A percentile compares a stretch with the other conserved stretches of the same genome.
phyloP scores from a whole-genome alignment of 2,113 vertebrate species.

The Cricetomys ansorgei region DNA sequence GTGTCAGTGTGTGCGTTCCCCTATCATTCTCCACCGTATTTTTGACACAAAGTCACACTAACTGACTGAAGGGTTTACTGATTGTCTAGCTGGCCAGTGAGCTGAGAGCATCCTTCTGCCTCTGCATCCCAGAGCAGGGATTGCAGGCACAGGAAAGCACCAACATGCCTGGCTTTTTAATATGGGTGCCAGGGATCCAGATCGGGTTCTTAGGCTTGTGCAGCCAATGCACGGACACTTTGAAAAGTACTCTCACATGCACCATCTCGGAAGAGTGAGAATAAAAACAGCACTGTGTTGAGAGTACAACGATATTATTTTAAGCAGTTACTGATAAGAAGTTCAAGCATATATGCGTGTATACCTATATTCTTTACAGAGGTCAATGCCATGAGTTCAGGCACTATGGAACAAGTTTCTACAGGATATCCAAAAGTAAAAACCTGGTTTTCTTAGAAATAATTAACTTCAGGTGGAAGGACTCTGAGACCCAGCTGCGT shows the following conservation, averaged over 20 bases:
- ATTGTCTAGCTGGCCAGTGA: background rate
- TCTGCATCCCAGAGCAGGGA: background rate
- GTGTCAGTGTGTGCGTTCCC: background rate
- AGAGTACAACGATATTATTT: background rate
- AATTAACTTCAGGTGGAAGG: constrained; percentile 33
- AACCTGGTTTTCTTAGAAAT: background rate
- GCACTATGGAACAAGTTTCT: background rate
- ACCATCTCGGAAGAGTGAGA: constrained; percentile 12
- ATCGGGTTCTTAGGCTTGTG: background rate
- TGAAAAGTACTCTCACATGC: constrained; percentile 10
- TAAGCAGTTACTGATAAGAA: background rate
- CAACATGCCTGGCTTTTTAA: background rate
- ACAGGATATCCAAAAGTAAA: background rate
- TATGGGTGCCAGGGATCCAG: background rate
- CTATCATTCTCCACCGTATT: background rate
- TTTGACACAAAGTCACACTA: background rate
- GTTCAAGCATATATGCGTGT: background rate
- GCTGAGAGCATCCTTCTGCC: background rate
- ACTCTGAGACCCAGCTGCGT: background rate
- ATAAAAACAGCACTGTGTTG: background rate
- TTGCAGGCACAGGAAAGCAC: background rate
- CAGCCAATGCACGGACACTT: background rate
- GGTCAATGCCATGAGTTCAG: background rate
- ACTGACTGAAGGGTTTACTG: background rate
- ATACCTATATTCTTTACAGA: background rate